These are phyloP conservation scores for Pseudorectes ferrugineus DNA, from an alignment of 2,113 vertebrate species.

Conservation along the genomic window DNA sequence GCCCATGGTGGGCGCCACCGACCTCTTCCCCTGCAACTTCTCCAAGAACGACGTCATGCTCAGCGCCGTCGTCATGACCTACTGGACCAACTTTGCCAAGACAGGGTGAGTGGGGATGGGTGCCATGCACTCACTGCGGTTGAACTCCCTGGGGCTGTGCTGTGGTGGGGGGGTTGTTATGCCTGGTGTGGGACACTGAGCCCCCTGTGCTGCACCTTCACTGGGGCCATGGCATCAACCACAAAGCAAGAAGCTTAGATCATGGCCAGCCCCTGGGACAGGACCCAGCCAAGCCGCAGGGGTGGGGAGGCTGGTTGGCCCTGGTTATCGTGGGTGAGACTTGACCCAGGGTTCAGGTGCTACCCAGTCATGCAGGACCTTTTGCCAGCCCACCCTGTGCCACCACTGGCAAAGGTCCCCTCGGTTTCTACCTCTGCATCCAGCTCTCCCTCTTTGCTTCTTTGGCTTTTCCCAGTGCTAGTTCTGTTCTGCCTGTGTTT, in stretches of 20 bases:
- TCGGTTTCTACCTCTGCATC: background rate
- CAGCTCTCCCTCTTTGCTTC: background rate
- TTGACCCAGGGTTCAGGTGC: background rate
- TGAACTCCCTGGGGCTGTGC: background rate
- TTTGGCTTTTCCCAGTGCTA: background rate
- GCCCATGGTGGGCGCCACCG: constrained; percentile 97
- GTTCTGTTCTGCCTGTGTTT: background rate
- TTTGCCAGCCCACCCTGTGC: background rate
- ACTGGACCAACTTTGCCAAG: constrained; percentile 99
- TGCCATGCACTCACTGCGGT: background rate
- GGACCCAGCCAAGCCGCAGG: rapidly evolving
- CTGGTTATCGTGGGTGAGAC: background rate
- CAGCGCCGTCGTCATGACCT: constrained; percentile 98
- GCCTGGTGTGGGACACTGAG: background rate
- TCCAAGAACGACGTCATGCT: constrained; percentile 99
- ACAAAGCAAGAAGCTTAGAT: background rate
- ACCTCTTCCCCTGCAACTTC: constrained; percentile 98
- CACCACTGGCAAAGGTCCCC: background rate
- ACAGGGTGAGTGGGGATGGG: constrained; percentile 85
- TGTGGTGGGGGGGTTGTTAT: background rate
- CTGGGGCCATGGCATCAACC: background rate
- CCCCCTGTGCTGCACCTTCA: background rate
- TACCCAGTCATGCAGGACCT: background rate
- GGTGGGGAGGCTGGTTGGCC: background rate
- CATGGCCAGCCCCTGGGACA: background rate